phyloP scores from a whole-genome alignment of 2,888 invertebrate species.

The Eupithecia subfuscata region DNA sequence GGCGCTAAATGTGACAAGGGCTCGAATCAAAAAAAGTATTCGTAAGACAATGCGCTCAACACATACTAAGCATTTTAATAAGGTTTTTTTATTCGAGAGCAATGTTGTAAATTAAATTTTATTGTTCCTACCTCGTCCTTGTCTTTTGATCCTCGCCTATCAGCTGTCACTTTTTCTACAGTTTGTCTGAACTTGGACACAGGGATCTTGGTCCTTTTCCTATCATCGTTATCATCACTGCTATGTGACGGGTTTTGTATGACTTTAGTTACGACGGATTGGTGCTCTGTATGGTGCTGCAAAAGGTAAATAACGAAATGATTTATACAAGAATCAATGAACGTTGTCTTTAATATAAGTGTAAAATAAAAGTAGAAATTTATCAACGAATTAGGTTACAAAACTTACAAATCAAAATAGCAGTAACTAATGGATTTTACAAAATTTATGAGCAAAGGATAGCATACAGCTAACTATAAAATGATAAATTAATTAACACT shows the following conservation, averaged over 20 bases:
- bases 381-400: neutral
- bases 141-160: slow-evolving; percentile 46
- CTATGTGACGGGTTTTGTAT: neutral
- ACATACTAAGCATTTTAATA: too few relatives aligned
- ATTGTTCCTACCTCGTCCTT: slow-evolving; percentile 40
- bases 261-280: neutral
- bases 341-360: neutral
- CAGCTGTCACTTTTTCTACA: slow-evolving; percentile 56
- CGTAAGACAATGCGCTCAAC: too few relatives aligned
- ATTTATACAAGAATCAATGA: neutral
- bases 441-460: too few relatives aligned
- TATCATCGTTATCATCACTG: slow-evolving; percentile 48
- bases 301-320: neutral
- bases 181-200: slow-evolving; percentile 60
- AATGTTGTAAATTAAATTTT: neutral
- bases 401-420: neutral
- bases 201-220: slow-evolving; percentile 67
- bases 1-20: too few relatives aligned
- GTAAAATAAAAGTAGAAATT: neutral
- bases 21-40: too few relatives aligned
- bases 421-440: neutral
- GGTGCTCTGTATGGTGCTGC: neutral
- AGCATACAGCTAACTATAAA: too few relatives aligned
- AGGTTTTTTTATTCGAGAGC: neutral
- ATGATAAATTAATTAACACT: too few relatives aligned